Evolutionary conservation across 2,888 invertebrate genomes (phyloP), one percentile per base, ranked within the genome.

Genomic region (Saturnia pavonia): DNA sequence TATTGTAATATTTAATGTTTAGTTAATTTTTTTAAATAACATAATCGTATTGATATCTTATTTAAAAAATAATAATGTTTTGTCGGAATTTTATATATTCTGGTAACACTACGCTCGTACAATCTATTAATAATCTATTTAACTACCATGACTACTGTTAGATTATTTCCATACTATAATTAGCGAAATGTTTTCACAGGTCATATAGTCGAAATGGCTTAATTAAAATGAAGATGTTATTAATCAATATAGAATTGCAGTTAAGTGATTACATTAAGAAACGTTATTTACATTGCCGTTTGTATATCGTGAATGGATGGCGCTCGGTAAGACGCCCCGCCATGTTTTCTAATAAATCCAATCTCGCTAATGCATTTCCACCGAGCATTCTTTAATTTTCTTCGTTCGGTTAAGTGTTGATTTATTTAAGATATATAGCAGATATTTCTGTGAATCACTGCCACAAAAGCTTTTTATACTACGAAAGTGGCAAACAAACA

Each of bases 291-390:
- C 12, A 40, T 7, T 22, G 27, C 57, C 54, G 42, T 69, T 70
- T 67, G 42, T 63, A 43, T 65, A 68, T 67, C 69, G 43, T 67
- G 57, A 65, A 68, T 43, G 48, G 43, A 25, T 63, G 48, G 51
- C 51, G 40, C 65, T 67, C 70, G 22, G 70, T 71, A 78, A 78
- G 70, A 74, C 71, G 73, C 57, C n/a, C 69, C 74, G 72, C 73
- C 74, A 72, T 76, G 77, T 79, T 80, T 77, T 75, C 72, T 78
- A 80, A 81, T 80, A 76, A 78, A 74, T 75, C 76, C 78, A 81
- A 80, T 81, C 74, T 43, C 69, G 71, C 79, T 77, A 77, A 79
- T 79, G 75, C 73, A 75, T 66, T 69, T 70, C 45, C 42, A 69
- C 51, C 42, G 40, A 22, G 69, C 51, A 48, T 66, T 66, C 12